Conservation (phyloP, 2,113 vertebrate genomes). For the Phalacrocorax pelagicus region DNA sequence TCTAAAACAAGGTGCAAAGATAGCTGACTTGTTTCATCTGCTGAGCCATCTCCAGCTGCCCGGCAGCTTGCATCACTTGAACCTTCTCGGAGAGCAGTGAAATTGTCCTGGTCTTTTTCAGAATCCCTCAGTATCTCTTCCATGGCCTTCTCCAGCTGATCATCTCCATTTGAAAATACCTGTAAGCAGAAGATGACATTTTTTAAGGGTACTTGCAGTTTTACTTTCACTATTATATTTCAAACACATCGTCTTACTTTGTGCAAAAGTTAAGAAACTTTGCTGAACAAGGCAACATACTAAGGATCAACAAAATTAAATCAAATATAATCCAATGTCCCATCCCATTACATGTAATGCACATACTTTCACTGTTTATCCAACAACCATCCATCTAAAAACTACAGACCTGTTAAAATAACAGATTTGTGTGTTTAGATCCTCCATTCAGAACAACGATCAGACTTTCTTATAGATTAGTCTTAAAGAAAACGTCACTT, state of each 20-base stretch:
- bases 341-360: neutral
- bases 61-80: neutral
- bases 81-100: neutral
- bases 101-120: slow-evolving; percentile 68
- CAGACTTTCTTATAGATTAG: neutral
- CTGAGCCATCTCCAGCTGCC: slow-evolving; percentile 32
- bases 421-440: neutral
- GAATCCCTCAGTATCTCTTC: slow-evolving; percentile 88
- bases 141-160: slow-evolving; percentile 93
- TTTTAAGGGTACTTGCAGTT: neutral
- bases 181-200: slow-evolving; percentile 15
- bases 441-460: neutral
- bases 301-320: neutral
- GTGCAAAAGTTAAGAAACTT: neutral
- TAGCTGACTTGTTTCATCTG: slow-evolving; percentile 30
- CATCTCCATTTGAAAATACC: slow-evolving; percentile 89
- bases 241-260: neutral
- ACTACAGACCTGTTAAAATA: neutral
- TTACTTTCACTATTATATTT: neutral
- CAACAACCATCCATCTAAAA: neutral
- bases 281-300: neutral
- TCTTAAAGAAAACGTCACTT: neutral
- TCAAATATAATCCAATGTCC: neutral
- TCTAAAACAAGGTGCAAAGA: slow-evolving; percentile 75
- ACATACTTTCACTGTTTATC: neutral